Evolutionary conservation across 2,113 vertebrate genomes (phyloP).

Genomic region (Carassius carassius): DNA sequence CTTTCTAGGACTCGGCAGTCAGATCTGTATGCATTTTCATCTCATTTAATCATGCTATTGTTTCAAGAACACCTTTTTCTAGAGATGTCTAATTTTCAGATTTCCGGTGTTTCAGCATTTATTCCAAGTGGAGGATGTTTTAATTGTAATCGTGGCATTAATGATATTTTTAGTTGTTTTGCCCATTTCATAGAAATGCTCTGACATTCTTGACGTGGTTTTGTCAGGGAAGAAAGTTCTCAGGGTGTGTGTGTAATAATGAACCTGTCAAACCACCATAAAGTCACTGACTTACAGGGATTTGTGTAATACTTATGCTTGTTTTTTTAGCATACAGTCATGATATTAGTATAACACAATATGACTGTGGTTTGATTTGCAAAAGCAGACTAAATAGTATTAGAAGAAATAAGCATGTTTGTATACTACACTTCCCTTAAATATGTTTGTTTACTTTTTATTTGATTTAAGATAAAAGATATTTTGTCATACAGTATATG

Average conservation of each 20-base stretch:
- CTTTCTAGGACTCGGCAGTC: not conserved
- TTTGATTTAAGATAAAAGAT: conserved; percentile 54
- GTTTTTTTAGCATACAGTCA: not conserved
- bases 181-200: not conserved
- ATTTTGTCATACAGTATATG: conserved; percentile 32
- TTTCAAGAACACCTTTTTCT: not conserved
- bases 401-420: conserved; percentile 40
- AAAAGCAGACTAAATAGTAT: conserved; percentile 23
- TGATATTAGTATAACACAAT: not conserved
- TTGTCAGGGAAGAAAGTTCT: conserved; percentile 6
- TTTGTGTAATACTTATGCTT: not conserved
- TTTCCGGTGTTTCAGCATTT: not conserved
- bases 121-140: not conserved
- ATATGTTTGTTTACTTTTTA: conserved; percentile 16
- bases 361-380: not conserved
- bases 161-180: not conserved
- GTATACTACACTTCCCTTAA: conserved; percentile 51
- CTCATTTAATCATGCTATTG: not conserved
- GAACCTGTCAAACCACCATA: conserved; percentile 19
- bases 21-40: not conserved
- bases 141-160: not conserved
- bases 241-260: conserved; percentile 37
- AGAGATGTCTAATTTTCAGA: too few species aligned
- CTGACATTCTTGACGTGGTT: not conserved
- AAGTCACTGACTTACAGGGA: conserved; percentile 25